Evolutionary conservation across 2,888 invertebrate species (phyloP).

Genomic region (Hyposoter didymator): DNA sequence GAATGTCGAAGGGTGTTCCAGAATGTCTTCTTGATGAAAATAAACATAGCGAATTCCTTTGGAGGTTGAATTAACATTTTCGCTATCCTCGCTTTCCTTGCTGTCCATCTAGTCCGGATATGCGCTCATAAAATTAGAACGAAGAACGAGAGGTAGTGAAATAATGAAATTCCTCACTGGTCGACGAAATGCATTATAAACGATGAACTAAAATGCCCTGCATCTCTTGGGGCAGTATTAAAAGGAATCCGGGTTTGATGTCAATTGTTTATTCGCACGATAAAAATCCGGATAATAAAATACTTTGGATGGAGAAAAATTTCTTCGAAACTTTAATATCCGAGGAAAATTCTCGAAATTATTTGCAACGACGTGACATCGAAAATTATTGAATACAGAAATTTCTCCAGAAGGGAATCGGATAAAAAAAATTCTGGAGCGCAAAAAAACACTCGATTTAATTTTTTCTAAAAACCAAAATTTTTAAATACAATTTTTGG

Average conservation of each 20-base stretch:
- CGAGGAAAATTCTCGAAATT: background rate
- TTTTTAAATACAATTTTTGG: background rate
- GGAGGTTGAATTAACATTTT: constrained; percentile 48
- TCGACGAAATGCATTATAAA: background rate
- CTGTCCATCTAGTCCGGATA: constrained; percentile 6
- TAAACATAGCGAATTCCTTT: background rate
- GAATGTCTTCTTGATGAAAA: constrained; percentile 31
- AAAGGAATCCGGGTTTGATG: background rate
- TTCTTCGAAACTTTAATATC: background rate
- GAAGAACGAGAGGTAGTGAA: constrained; percentile 15
- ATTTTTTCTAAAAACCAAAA: background rate
- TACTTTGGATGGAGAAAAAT: background rate
- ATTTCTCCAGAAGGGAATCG: background rate
- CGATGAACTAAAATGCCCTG: constrained; percentile 8
- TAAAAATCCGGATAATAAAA: background rate
- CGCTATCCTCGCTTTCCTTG: background rate
- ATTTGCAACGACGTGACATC: background rate
- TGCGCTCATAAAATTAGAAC: background rate
- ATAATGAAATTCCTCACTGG: constrained; percentile 49
- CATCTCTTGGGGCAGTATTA: background rate
- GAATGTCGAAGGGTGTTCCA: constrained; percentile 38
- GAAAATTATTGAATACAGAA: too few relatives aligned
- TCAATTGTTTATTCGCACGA: background rate
- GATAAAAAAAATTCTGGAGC: background rate
- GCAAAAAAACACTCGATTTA: background rate